phyloP scores from a whole-genome alignment of 2,113 vertebrate species.

The Malurus cyaneus region DNA sequence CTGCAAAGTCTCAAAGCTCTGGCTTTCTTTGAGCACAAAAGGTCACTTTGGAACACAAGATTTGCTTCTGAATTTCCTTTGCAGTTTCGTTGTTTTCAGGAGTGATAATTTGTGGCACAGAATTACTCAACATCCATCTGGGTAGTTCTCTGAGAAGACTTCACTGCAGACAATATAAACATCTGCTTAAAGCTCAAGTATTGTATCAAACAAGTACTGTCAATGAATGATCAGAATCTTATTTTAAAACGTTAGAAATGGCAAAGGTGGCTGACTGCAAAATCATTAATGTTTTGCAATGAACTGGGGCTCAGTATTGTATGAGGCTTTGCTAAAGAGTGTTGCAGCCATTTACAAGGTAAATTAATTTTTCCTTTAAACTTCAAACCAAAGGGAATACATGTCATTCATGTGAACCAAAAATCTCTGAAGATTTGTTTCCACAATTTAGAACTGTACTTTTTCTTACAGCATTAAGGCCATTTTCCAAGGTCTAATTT shows the following conservation, averaged over 20 bases:
- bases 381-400: background rate
- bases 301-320: background rate
- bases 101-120: background rate
- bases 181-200: conserved; percentile 72
- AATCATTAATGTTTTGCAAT: background rate
- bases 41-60: background rate
- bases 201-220: conserved; percentile 65
- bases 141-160: conserved; percentile 1
- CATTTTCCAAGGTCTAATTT: background rate
- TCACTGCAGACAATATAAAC: conserved; percentile 65
- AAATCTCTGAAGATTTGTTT: background rate
- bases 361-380: background rate
- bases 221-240: conserved; percentile 74
- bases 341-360: background rate
- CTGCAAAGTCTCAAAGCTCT: conserved; percentile 32
- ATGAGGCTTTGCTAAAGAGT: background rate
- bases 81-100: background rate
- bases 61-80: conserved; percentile 1
- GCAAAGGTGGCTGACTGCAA: conserved; percentile 76
- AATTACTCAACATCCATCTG: background rate
- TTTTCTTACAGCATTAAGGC: background rate
- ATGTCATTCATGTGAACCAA: background rate
- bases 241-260: conserved; percentile 65
- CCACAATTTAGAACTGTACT: background rate
- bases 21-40: background rate